Evolutionary conservation across 2,797 vertebrate genomes (phyloP), one percentile per base, ranked within the genome.

Genomic region (Pempheris klunzingeri): DNA sequence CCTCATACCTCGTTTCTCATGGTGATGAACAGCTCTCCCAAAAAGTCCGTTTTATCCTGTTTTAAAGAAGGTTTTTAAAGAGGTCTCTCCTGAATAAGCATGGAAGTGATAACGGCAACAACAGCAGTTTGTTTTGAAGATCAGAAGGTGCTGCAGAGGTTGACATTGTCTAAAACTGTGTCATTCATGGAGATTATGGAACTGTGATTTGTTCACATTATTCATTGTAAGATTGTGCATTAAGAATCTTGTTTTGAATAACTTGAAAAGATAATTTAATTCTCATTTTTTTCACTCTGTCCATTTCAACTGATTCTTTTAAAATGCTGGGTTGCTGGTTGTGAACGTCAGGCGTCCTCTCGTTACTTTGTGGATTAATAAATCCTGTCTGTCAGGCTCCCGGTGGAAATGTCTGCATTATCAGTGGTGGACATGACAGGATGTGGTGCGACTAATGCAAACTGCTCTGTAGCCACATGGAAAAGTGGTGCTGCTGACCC

Each of bases 381-480:
- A 79, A 73, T 26, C 38, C 54, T 52, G 38, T 49, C 28, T 74
- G 75, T 79, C n/a, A 77, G 32, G 26, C 30, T 66, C 46, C 11
- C 36, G 13, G 38, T 63, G 30, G 68, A 74, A 76, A 78, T 38
- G 47, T 69, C 20, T 14, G 24, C 52, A 36, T 63, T 59, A 71
- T 68, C 28, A 28, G 28, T 64, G 61, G 69, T 71, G 57, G 28
- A 59, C 34, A 4, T 38, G 61, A 65, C 60, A 52, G 59, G 64
- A 44, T 77, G 57, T 61, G 39, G 66, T 59, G 59, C 15, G 3
- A 38, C 58, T 36, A 59, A 26, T 49, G 24, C 46, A 71, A 26
- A 65, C 49, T 46, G 49, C 43, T 52, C 2, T 47, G 46, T 39
- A 28, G 24, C 7, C 49, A 38, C 32, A 60, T 8, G 8, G 20